These are phyloP conservation scores for Pollenia griseotomentosa DNA, from an alignment of 2,888 invertebrate species.

Conservation along the genomic window DNA sequence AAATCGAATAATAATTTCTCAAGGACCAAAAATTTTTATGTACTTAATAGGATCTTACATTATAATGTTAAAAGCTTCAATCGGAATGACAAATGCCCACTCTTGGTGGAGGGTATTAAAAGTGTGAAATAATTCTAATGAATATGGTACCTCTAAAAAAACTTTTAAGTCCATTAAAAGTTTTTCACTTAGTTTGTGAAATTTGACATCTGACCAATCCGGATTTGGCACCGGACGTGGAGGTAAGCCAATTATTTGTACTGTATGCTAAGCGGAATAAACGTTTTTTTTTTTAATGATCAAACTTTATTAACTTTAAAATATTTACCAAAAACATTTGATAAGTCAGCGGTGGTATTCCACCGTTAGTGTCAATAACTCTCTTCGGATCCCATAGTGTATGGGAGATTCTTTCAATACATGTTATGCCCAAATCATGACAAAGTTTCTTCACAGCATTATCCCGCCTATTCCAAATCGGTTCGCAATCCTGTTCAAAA, in stretches of 20 bases:
- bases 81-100: too few species aligned
- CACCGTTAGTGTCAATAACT: slow-evolving; percentile 88
- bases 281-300: background rate
- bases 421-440: slow-evolving; percentile 85
- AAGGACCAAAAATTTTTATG: too few species aligned
- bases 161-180: slow-evolving; percentile 85
- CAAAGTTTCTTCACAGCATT: slow-evolving; percentile 86
- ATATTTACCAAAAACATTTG: slow-evolving; percentile 87
- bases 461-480: slow-evolving; percentile 88
- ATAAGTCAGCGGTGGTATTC: slow-evolving; percentile 89
- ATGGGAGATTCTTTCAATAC: slow-evolving; percentile 88
- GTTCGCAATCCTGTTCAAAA: slow-evolving; percentile 90
- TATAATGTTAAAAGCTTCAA: too few species aligned
- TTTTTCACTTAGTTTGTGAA: slow-evolving; percentile 84
- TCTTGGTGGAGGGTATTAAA: too few species aligned
- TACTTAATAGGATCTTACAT: too few species aligned
- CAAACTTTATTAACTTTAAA: background rate
- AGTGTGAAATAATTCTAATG: background rate
- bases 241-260: slow-evolving; percentile 87
- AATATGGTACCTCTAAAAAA: slow-evolving; percentile 84
- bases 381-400: slow-evolving; percentile 89
- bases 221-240: slow-evolving; percentile 85
- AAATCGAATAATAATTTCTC: too few species aligned
- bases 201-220: slow-evolving; percentile 84
- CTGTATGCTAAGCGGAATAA: slow-evolving; percentile 85